Percentiles rank a stretch among this genome's conserved stretches.
phyloP scores from a whole-genome alignment of 2,113 vertebrate species.

The Ailuropoda melanoleuca region DNA sequence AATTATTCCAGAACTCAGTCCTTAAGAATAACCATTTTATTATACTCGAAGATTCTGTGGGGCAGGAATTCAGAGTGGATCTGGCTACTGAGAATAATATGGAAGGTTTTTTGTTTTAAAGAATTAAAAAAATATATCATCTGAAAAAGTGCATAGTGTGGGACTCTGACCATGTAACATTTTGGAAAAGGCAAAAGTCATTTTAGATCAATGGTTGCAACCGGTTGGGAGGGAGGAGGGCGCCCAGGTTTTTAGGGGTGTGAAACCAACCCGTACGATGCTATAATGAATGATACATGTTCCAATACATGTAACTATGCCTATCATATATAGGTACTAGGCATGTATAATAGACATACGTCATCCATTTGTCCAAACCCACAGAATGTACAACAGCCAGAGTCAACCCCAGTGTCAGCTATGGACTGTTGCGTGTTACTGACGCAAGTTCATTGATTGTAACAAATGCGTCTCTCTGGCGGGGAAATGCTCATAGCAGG shows the following conservation, averaged over 20 bases:
- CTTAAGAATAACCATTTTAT: constrained; percentile 16
- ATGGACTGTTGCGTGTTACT: background rate
- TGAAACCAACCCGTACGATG: too few relatives aligned
- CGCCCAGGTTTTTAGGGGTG: too few relatives aligned
- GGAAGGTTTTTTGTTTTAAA: background rate
- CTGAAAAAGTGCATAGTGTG: background rate
- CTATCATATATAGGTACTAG: background rate
- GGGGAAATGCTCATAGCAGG: accelerated
- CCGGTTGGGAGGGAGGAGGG: background rate
- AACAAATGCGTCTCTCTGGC: background rate
- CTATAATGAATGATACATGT: background rate
- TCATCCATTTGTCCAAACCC: background rate
- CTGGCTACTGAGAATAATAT: background rate
- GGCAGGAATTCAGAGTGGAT: background rate
- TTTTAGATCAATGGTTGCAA: background rate
- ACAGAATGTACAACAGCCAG: background rate
- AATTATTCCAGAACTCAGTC: background rate
- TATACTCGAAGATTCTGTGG: background rate
- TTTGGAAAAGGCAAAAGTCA: background rate
- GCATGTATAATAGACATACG: background rate
- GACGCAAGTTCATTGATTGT: background rate
- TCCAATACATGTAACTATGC: background rate
- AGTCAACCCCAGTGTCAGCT: background rate
- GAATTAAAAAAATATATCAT: background rate
- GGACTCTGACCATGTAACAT: background rate